Conservation (phyloP, 2,888 invertebrate species). For the Folsomia candida region DNA sequence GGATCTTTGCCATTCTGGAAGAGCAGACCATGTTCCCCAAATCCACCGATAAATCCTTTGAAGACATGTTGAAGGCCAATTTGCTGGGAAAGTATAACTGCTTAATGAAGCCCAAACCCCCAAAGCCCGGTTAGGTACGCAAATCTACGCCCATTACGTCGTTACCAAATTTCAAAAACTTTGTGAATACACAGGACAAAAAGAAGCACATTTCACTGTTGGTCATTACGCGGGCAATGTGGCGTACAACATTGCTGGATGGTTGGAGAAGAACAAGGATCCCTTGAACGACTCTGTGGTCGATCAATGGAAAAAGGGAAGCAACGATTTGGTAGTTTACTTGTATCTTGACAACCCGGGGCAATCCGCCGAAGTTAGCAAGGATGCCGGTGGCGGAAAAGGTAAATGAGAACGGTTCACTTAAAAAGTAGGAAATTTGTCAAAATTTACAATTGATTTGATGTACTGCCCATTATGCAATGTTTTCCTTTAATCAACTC, state of each 20-base stretch:
- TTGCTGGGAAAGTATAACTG: constrained; percentile 98
- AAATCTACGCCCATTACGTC: too few species aligned
- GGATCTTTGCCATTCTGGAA: constrained; percentile 78
- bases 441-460: too few species aligned
- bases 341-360: constrained; percentile 55
- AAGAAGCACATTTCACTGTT: constrained; percentile 60
- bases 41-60: constrained; percentile 96
- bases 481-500: too few species aligned
- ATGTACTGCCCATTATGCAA: too few species aligned
- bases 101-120: constrained; percentile 93
- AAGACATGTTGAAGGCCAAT: constrained; percentile 97
- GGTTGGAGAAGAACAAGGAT: constrained; percentile 72
- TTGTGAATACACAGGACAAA: too few species aligned
- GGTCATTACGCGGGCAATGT: constrained; percentile 66
- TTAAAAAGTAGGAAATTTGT: too few species aligned
- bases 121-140: too few species aligned
- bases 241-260: constrained; percentile 96
- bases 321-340: constrained; percentile 53
- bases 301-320: constrained; percentile 55
- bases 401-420: too few species aligned
- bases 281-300: constrained; percentile 62
- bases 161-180: too few species aligned
- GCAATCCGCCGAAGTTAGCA: constrained; percentile 36
- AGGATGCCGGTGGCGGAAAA: constrained; percentile 13
- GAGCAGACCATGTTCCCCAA: constrained; percentile 99